phyloP scores from a whole-genome alignment of 2,113 vertebrate species.

The Syngnathus typhle region DNA sequence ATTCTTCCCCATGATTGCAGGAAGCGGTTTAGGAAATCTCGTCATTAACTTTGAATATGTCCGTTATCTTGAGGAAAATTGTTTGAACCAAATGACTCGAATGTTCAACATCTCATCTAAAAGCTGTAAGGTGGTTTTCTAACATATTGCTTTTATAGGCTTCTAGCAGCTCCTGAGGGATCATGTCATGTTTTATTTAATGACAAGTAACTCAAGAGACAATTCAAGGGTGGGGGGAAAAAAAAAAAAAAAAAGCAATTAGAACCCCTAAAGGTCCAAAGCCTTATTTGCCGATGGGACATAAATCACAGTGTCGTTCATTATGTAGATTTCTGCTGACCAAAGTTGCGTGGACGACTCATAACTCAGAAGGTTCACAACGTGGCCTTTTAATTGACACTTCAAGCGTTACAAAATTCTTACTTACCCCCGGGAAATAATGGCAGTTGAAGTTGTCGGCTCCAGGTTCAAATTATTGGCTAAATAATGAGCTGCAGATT shows the following conservation, averaged over 20 bases:
- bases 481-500: no score
- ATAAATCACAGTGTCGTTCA: constrained; percentile 33
- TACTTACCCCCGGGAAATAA: not conserved
- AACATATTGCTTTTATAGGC: not conserved
- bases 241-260: constrained; percentile 13
- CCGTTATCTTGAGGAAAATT: not conserved
- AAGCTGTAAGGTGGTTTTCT: not conserved
- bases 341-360: constrained; percentile 36
- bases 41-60: not conserved
- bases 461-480: no score
- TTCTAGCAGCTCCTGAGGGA: constrained; percentile 1
- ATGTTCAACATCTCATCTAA: not conserved
- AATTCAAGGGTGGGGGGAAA: not conserved
- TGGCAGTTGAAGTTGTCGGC: not conserved
- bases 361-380: constrained; percentile 18
- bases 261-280: constrained; percentile 14
- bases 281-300: constrained; percentile 24
- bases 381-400: constrained; percentile 13
- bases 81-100: not conserved
- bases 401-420: not conserved
- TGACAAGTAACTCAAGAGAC: constrained; percentile 10
- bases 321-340: constrained; percentile 42
- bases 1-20: constrained; percentile 16
- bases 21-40: constrained; percentile 1
- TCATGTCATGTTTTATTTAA: constrained; percentile 35